phyloP scores from a whole-genome alignment of 2,113 vertebrate species.

The Pan paniscus region DNA sequence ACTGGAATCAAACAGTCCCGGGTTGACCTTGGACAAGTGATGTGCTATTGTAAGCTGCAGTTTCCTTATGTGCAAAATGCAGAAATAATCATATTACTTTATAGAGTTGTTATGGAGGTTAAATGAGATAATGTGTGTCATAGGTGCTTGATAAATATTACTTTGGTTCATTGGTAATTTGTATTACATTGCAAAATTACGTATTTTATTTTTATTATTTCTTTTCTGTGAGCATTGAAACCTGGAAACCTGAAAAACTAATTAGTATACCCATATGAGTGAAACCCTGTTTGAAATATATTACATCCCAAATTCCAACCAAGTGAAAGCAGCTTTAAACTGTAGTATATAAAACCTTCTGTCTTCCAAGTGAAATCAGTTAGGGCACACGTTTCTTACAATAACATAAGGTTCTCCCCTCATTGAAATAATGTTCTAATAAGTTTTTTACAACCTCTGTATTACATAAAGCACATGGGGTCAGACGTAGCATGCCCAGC shows the following conservation, averaged over 20 bases:
- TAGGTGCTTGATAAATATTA: not conserved
- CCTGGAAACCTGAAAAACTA: slow-evolving; percentile 17
- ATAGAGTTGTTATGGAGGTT: not conserved
- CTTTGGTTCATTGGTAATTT: not conserved
- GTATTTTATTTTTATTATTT: slow-evolving; percentile 1
- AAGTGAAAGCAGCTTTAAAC: slow-evolving; percentile 3
- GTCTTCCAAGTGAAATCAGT: not conserved
- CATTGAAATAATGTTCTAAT: slow-evolving; percentile 50
- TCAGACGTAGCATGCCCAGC: not conserved
- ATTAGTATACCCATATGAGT: not conserved
- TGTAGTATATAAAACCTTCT: not conserved
- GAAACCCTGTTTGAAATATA: not conserved
- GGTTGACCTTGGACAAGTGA: slow-evolving; percentile 12
- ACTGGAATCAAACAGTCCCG: not conserved
- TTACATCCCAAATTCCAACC: slow-evolving; percentile 8
- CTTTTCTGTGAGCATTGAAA: slow-evolving; percentile 5
- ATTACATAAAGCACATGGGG: not conserved
- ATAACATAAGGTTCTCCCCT: not conserved
- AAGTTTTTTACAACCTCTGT: slow-evolving; percentile 39
- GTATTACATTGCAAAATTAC: not conserved
- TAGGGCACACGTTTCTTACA: not conserved
- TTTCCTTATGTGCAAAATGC: slow-evolving; percentile 37
- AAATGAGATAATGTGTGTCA: not conserved
- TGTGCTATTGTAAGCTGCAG: not conserved
- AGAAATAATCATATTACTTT: not conserved